Evolutionary conservation across 2,113 vertebrate genomes (phyloP).

Genomic region (Thunnus thynnus): DNA sequence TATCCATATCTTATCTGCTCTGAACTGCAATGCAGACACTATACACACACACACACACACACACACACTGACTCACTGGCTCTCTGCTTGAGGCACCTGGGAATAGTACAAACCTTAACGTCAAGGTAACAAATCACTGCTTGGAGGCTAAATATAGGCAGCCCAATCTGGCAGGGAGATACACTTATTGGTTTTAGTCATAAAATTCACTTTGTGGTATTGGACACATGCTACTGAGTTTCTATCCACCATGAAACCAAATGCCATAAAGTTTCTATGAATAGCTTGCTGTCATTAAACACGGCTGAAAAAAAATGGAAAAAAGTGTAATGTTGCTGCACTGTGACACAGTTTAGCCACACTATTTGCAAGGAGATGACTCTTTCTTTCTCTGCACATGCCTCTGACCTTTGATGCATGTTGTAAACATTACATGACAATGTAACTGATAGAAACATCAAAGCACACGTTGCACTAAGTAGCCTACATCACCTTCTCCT

Average conservation of each 20-base stretch:
- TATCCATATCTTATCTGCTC: slow-evolving; percentile 19
- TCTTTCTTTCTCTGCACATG: not conserved
- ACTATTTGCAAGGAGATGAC: not conserved
- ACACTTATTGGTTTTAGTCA: slow-evolving; percentile 41
- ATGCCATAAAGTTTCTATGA: slow-evolving; percentile 57
- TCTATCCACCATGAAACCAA: slow-evolving; percentile 49
- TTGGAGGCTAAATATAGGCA: slow-evolving; percentile 61
- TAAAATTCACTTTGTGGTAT: slow-evolving; percentile 51
- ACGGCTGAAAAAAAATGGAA: slow-evolving; percentile 17
- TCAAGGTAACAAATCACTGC: slow-evolving; percentile 76
- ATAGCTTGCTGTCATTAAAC: slow-evolving; percentile 28
- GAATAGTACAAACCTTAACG: slow-evolving; percentile 63
- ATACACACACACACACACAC: slow-evolving; percentile 19
- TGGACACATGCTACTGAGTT: slow-evolving; percentile 45
- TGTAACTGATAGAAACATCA: not conserved
- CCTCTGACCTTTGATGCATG: not conserved
- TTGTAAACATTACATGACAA: not conserved
- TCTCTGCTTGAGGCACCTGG: slow-evolving; percentile 50
- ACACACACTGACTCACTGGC: slow-evolving; percentile 18
- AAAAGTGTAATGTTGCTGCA: not conserved
- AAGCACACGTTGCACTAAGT: not conserved
- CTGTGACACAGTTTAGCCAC: not conserved
- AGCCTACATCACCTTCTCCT: slow-evolving; percentile 9
- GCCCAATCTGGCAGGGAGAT: slow-evolving; percentile 59
- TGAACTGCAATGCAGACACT: slow-evolving; percentile 63